Evolutionary conservation across 2,113 vertebrate genomes (phyloP).

Genomic region (Porphyrio hochstetteri): DNA sequence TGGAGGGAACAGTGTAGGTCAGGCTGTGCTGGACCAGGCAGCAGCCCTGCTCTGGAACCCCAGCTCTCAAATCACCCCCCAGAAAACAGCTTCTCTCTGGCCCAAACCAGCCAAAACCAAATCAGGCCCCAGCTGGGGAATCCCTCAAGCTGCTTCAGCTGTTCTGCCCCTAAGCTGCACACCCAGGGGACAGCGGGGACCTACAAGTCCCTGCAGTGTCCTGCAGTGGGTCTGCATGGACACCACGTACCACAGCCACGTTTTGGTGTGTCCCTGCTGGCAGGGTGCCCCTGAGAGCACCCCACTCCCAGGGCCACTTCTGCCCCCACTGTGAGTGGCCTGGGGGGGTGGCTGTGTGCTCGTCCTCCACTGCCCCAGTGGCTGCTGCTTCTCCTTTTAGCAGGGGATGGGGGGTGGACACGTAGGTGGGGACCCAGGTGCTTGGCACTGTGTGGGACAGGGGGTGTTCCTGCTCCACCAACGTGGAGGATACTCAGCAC

Average conservation of each 20-base stretch:
- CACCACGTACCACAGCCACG: fast-evolving
- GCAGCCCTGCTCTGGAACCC: neutral
- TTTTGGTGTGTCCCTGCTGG: fast-evolving
- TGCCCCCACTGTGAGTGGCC: neutral
- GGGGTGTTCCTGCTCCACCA: fast-evolving
- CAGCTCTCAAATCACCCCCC: neutral
- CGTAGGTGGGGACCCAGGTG: fast-evolving
- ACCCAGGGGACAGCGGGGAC: neutral
- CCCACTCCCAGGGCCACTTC: neutral
- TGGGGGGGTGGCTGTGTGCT: neutral
- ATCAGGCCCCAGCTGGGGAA: neutral
- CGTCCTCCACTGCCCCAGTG: neutral
- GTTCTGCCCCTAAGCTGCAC: neutral
- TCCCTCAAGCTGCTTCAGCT: neutral
- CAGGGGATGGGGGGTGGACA: fast-evolving
- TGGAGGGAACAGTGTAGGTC: fast-evolving
- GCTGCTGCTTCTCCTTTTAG: neutral
- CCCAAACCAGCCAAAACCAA: neutral
- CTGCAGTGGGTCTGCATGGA: fast-evolving
- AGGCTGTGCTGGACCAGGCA: neutral
- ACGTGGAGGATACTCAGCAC: neutral
- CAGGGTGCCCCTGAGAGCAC: neutral
- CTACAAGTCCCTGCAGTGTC: neutral
- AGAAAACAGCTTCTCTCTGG: neutral
- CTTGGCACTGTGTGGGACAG: neutral